These are phyloP conservation scores for Lycophotia porphyrea DNA, from an alignment of 2,888 invertebrate genomes.

Conservation along the genomic window DNA sequence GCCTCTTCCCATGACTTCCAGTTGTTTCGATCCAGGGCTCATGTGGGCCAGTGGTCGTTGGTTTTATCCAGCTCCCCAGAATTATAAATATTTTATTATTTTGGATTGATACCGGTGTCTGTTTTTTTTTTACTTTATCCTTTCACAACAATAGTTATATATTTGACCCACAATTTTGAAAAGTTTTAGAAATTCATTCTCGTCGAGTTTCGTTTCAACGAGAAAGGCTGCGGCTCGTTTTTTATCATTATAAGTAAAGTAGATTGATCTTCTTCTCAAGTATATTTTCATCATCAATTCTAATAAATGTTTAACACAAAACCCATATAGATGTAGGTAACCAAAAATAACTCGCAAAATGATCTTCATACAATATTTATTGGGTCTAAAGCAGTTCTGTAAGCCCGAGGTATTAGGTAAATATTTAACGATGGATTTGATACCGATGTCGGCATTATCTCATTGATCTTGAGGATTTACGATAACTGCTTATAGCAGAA, in stretches of 20 bases:
- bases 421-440: slow-evolving; percentile 60
- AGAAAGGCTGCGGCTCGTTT: background rate
- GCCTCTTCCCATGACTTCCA: no score
- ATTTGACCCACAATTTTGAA: background rate
- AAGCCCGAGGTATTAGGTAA: slow-evolving; percentile 51
- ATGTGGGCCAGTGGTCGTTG: no score
- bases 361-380: slow-evolving; percentile 52
- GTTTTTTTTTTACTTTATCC: background rate
- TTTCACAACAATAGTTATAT: background rate
- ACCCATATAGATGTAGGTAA: background rate
- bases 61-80: no score
- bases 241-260: background rate
- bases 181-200: background rate
- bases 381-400: slow-evolving; percentile 25
- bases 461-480: slow-evolving; percentile 58
- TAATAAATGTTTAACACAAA: background rate
- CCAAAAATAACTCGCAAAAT: slow-evolving; percentile 27
- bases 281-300: background rate
- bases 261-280: background rate
- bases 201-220: background rate
- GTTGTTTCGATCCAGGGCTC: no score
- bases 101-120: no score
- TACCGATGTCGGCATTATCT: slow-evolving; percentile 50
- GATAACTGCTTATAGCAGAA: slow-evolving; percentile 43
- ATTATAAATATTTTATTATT: no score